Evolutionary conservation across 2,113 vertebrate species (phyloP).

Genomic region (Climacteris rufus): DNA sequence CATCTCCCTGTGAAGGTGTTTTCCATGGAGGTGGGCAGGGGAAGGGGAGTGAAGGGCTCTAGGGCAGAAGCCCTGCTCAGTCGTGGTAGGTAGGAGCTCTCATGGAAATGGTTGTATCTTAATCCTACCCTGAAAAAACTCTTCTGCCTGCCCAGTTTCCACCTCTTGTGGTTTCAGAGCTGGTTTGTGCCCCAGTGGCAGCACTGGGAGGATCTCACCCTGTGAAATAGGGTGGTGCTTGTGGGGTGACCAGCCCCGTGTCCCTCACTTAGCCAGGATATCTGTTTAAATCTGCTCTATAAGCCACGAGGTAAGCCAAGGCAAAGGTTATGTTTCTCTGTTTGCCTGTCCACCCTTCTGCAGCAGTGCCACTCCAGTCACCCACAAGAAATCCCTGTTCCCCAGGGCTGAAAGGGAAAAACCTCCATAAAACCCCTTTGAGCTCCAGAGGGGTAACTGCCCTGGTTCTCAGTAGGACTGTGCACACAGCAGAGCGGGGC

Average conservation of each 20-base stretch:
- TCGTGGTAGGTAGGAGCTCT: not conserved
- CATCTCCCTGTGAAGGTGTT: not conserved
- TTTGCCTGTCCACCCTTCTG: not conserved
- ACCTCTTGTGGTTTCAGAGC: not conserved
- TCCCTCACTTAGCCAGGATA: not conserved
- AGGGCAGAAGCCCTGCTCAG: not conserved
- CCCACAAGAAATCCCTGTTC: not conserved
- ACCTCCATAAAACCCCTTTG: not conserved
- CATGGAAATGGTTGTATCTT: not conserved
- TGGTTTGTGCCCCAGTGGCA: not conserved
- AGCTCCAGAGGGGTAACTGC: too few relatives aligned
- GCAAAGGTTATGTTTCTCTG: not conserved
- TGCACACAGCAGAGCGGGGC: fast-evolving
- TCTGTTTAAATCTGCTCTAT: not conserved
- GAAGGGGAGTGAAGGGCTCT: not conserved
- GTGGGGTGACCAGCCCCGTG: fast-evolving
- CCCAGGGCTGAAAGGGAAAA: not conserved
- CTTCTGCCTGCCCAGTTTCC: not conserved
- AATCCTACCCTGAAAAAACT: not conserved
- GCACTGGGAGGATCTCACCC: fast-evolving
- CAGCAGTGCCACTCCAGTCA: not conserved
- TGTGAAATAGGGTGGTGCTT: not conserved
- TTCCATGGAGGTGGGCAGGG: not conserved
- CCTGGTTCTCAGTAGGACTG: not conserved
- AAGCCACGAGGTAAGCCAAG: not conserved